A percentile compares a stretch with the other conserved stretches of the same genome.
Evolutionary conservation across 2,113 vertebrate genomes (phyloP).

Genomic region (Alaudala cheleensis): DNA sequence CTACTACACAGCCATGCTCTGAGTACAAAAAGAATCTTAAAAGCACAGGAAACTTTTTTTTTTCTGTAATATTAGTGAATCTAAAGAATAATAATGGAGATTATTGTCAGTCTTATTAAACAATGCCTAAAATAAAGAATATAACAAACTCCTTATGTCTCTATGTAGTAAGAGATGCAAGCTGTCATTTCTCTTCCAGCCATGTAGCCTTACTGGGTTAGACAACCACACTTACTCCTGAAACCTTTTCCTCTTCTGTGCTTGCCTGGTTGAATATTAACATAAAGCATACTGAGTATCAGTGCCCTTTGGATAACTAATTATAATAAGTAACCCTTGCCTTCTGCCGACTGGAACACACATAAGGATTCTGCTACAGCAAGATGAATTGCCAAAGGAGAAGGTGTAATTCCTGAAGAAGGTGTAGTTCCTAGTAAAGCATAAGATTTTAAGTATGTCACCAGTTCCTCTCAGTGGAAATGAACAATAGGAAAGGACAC

Average conservation of each 20-base stretch:
- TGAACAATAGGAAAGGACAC: background rate
- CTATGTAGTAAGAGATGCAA: background rate
- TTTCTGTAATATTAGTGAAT: background rate
- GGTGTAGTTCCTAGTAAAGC: background rate
- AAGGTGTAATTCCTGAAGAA: conserved; percentile 20
- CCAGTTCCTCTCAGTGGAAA: background rate
- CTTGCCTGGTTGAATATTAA: background rate
- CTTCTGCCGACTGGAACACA: background rate
- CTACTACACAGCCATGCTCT: background rate
- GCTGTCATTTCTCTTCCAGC: background rate
- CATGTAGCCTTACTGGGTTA: background rate
- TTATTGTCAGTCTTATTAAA: background rate
- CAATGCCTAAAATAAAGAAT: background rate
- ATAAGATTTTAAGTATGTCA: conserved; percentile 13
- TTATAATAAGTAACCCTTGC: background rate
- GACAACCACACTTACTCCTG: background rate
- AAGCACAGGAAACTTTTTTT: background rate
- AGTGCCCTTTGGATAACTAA: background rate
- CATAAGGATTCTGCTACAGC: background rate
- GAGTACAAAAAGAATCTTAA: background rate
- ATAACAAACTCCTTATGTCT: background rate
- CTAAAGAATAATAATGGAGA: background rate
- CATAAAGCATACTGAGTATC: background rate
- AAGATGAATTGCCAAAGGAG: conserved; percentile 10
- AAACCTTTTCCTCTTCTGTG: background rate